Conservation (phyloP, 2,113 vertebrate genomes). For the Bubo scandiacus region DNA sequence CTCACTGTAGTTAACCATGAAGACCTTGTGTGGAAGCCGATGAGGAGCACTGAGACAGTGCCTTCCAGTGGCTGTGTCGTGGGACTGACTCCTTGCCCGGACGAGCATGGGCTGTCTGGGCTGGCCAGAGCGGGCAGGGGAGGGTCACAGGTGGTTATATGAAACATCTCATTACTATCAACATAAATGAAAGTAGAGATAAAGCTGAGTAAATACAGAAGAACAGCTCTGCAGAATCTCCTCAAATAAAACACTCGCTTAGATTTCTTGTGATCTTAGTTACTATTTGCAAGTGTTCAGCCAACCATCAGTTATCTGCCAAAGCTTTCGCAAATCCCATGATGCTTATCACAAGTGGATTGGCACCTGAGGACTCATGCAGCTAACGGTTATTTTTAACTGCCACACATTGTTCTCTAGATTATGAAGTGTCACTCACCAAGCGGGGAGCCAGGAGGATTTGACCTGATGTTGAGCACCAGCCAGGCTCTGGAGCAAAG, state of each 20-base stretch:
- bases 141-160: neutral
- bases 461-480: neutral
- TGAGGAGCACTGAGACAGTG: neutral
- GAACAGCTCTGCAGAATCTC: neutral
- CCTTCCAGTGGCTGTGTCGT: neutral
- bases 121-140: neutral
- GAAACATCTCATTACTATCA: neutral
- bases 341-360: neutral
- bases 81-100: neutral
- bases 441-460: neutral
- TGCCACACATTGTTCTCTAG: neutral
- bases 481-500: neutral
- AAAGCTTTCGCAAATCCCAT: neutral
- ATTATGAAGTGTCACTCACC: neutral
- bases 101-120: accelerated
- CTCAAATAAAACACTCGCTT: neutral
- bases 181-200: neutral
- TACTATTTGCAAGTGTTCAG: neutral
- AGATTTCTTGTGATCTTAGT: neutral
- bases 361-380: neutral
- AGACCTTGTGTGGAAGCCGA: neutral
- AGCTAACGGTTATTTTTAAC: neutral
- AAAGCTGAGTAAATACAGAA: neutral
- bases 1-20: neutral
- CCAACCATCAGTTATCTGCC: neutral